Percentiles rank a stretch among this genome's conserved stretches.
Conservation (phyloP, 2,888 invertebrate genomes). For the Cephalotes varians region DNA sequence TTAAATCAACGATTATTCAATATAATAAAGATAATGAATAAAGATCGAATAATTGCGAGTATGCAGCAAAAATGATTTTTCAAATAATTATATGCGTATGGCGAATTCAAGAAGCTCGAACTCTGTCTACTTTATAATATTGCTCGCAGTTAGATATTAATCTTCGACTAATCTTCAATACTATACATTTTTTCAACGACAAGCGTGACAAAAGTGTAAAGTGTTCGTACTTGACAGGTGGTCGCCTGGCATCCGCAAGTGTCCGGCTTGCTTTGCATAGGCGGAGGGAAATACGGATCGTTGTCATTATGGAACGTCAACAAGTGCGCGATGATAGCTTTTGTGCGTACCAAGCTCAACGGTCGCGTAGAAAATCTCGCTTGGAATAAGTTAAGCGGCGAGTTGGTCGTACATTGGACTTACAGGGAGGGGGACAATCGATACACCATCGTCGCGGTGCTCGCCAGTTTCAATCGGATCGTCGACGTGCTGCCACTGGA, state of each 20-base stretch:
- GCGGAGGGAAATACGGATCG: constrained; percentile 76
- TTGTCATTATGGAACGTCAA: constrained; percentile 80
- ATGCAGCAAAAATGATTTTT: no score
- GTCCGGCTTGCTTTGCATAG: constrained; percentile 77
- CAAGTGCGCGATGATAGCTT: constrained; percentile 67
- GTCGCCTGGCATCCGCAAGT: constrained; percentile 81
- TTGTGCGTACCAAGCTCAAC: constrained; percentile 67
- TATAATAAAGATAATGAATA: no score
- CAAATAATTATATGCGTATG: no score
- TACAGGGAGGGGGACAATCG: constrained; percentile 62
- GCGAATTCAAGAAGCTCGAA: no score
- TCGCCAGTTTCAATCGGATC: constrained; percentile 76
- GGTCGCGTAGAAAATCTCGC: constrained; percentile 74
- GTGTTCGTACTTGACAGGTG: constrained; percentile 67
- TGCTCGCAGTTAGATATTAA: neutral
- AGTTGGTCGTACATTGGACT: constrained; percentile 81
- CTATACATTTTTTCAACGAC: neutral
- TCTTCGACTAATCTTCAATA: neutral
- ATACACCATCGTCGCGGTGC: constrained; percentile 72
- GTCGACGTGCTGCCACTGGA: constrained; percentile 76
- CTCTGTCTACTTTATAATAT: neutral
- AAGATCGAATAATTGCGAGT: no score
- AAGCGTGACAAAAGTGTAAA: neutral
- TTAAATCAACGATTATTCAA: no score
- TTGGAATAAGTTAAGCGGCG: constrained; percentile 81